Evolutionary conservation across 2,888 invertebrate species (phyloP).

Genomic region (Sarcophaga rosellei): DNA sequence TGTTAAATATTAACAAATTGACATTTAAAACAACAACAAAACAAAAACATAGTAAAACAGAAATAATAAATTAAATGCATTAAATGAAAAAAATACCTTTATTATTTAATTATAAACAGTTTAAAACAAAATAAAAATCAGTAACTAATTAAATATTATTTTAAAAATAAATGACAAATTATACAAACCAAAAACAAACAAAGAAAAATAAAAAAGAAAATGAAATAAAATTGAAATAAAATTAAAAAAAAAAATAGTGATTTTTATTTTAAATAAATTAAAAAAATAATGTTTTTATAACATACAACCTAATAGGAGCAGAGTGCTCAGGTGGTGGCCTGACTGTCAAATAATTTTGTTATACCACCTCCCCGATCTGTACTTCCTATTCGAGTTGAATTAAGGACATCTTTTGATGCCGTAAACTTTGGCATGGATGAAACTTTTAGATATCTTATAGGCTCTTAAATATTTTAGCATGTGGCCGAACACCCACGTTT

Average conservation of each 20-base stretch:
- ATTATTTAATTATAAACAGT: slow-evolving; percentile 44
- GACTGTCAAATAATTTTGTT: too few species aligned
- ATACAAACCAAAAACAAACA: slow-evolving; percentile 48
- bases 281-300: too few species aligned
- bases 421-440: too few species aligned
- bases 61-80: slow-evolving; percentile 58
- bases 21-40: slow-evolving; percentile 62
- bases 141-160: slow-evolving; percentile 65
- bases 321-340: too few species aligned
- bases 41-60: slow-evolving; percentile 33
- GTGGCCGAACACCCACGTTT: too few species aligned
- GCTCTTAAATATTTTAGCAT: too few species aligned
- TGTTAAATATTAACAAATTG: slow-evolving; percentile 68
- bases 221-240: slow-evolving; percentile 62
- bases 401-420: too few species aligned
- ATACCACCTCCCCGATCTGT: too few species aligned
- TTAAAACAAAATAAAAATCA: slow-evolving; percentile 39
- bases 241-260: slow-evolving; percentile 12
- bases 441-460: too few species aligned
- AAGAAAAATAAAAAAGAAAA: slow-evolving; percentile 42
- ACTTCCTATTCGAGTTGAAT: too few species aligned
- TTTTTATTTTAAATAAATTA: slow-evolving; percentile 16
- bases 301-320: too few species aligned
- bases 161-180: slow-evolving; percentile 64
- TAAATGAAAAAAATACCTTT: slow-evolving; percentile 31